Evolutionary conservation across 2,113 vertebrate species (phyloP).

Genomic region (Coracopsis vasa): DNA sequence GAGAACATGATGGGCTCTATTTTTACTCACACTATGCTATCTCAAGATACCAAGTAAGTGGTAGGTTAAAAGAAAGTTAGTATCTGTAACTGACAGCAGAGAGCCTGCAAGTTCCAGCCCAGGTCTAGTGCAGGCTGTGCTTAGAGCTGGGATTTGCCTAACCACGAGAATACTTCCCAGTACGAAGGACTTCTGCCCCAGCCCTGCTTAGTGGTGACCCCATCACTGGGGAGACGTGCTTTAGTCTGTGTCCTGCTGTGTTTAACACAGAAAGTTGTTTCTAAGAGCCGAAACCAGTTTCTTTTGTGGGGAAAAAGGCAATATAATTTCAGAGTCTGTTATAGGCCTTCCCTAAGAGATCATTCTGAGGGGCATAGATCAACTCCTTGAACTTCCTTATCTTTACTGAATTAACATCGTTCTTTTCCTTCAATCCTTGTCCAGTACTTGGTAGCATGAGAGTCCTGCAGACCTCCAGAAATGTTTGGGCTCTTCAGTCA

Average conservation of each 20-base stretch:
- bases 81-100: not conserved
- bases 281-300: not conserved
- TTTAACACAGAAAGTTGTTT: not conserved
- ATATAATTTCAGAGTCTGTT: not conserved
- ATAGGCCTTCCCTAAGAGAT: not conserved
- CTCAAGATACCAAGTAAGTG: not conserved
- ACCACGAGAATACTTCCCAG: not conserved
- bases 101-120: not conserved
- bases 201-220: not conserved
- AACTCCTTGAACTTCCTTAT: not conserved
- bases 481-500: not conserved
- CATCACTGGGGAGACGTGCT: not conserved
- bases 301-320: rapidly evolving
- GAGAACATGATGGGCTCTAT: not conserved
- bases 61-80: not conserved
- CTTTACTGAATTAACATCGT: not conserved
- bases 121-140: not conserved
- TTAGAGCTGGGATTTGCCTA: not conserved
- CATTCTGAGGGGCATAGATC: not conserved
- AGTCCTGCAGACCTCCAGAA: not conserved
- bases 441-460: not conserved
- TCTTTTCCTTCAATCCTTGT: not conserved
- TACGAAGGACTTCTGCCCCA: not conserved
- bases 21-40: not conserved
- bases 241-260: not conserved